These are phyloP conservation scores for Cryptotis parvus DNA, from an alignment of 2,113 vertebrate species.

Conservation along the genomic window DNA sequence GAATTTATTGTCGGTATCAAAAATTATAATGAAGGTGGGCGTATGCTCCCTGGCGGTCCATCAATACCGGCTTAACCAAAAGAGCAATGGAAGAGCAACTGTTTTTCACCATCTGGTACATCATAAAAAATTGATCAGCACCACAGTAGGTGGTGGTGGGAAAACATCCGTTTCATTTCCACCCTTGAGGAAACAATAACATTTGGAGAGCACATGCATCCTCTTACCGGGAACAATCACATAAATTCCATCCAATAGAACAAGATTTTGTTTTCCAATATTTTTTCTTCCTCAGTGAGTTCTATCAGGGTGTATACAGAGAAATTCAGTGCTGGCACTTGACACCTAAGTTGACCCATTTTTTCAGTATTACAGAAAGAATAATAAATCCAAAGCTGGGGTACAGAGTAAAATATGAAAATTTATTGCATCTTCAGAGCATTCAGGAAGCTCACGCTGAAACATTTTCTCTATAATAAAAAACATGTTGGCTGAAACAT, in stretches of 20 bases:
- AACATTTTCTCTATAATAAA: neutral
- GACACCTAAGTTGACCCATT: conserved; percentile 14
- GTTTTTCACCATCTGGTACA: conserved; percentile 72
- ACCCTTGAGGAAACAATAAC: conserved; percentile 68
- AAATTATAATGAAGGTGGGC: conserved; percentile 60
- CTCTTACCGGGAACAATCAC: conserved; percentile 43
- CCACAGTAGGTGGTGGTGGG: conserved; percentile 74
- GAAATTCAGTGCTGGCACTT: neutral
- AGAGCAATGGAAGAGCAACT: conserved; percentile 62
- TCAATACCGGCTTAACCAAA: conserved; percentile 69
- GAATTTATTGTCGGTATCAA: conserved; percentile 72
- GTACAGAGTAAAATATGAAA: neutral
- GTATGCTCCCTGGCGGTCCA: conserved; percentile 59
- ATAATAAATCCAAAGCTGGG: neutral
- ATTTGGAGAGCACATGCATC: conserved; percentile 70
- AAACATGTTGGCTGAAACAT: neutral
- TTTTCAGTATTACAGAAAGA: neutral
- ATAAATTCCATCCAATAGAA: conserved; percentile 50
- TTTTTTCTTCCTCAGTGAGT: conserved; percentile 42
- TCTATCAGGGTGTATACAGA: neutral
- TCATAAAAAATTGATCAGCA: conserved; percentile 69
- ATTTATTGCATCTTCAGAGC: neutral
- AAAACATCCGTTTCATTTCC: conserved; percentile 69
- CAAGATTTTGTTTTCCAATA: conserved; percentile 66
- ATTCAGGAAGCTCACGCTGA: neutral